Evolutionary conservation across 2,113 vertebrate species (phyloP), one percentile per base, ranked within the genome.

Genomic region (Eulemur macaco): DNA sequence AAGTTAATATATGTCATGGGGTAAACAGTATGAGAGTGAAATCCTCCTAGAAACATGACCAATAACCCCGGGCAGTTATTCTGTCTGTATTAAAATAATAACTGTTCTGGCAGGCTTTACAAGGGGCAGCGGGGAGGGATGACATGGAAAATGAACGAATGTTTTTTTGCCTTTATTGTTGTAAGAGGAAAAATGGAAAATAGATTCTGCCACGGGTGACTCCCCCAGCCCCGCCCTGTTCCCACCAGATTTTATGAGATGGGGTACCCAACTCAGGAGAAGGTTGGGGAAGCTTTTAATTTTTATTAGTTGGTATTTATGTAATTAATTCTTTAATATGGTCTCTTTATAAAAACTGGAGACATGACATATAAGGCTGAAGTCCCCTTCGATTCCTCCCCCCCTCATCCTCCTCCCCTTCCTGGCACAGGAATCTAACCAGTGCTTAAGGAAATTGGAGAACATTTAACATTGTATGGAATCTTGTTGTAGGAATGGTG

Each of bases 381-480:
- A 39, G n/a, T 27, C 14, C 6, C 47, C 8, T 73, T 34, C 7
- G 10, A 2, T 42, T 21, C 54, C 17, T 58, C 12, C 29, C 15
- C 7, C 25, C 21, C 10, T 31, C 8, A 4, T 6, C n/a, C 5
- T 0, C 3, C 11, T 25, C 50, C 25, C 3, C 31, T 71, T 34
- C 68, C 37, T 39, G 37, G 12, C 37, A 34, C 45, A 73, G 69
- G 31, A 10, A 11, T 13, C 52, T 50, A 42, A 29, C 21, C 45
- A 3, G 1, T 17, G 20, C 50, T 25, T 64, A 12, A 71, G 64
- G 81, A 69, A 2, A 10, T 8, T 12, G 54, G 80, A 17, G 39
- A 56, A 9, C 15, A 3, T n/a, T 39, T 14, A 29, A 1, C 25
- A 20, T 12, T 25, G 4, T 15, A 1, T 1, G 25, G 37, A 21